Evolutionary conservation across 2,113 vertebrate genomes (phyloP).

Genomic region (Pollachius pollachius): DNA sequence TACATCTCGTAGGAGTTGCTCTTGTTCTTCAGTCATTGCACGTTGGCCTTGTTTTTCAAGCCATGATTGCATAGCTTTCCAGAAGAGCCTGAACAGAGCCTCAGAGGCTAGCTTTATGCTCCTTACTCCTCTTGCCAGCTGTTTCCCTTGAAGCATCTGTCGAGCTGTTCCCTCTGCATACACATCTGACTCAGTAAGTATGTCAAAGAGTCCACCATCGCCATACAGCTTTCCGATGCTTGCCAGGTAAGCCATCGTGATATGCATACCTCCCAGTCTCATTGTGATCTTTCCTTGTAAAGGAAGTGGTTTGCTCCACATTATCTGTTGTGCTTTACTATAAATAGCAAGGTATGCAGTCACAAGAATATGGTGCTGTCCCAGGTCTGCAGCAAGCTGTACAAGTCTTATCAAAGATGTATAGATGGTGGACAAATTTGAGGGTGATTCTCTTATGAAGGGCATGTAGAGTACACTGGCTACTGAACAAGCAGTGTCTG

Average conservation of each 20-base stretch:
- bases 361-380: conserved; percentile 23
- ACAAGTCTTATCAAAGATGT: neutral
- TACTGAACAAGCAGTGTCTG: conserved; percentile 17
- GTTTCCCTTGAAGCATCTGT: conserved; percentile 13
- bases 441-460: conserved; percentile 24
- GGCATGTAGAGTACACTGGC: conserved; percentile 19
- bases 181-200: conserved; percentile 10
- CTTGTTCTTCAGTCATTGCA: conserved; percentile 9
- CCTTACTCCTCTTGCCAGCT: conserved; percentile 16
- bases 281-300: conserved; percentile 14
- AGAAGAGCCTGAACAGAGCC: conserved; percentile 7
- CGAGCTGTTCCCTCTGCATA: conserved; percentile 14
- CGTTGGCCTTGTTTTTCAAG: conserved; percentile 8
- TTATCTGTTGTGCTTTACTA: conserved; percentile 21
- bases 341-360: conserved; percentile 23
- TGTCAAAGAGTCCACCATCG: conserved; percentile 6
- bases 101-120: conserved; percentile 5
- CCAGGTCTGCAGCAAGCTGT: conserved; percentile 11
- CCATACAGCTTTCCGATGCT: conserved; percentile 16
- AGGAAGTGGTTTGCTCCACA: conserved; percentile 13
- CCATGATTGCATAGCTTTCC: conserved; percentile 14
- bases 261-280: conserved; percentile 17
- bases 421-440: conserved; percentile 14
- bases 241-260: conserved; percentile 14
- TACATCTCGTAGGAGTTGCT: conserved; percentile 1